A percentile compares a stretch with the other conserved stretches of the same genome.
Evolutionary conservation across 2,888 invertebrate species (phyloP).

Genomic region (Stenodera caucasica): DNA sequence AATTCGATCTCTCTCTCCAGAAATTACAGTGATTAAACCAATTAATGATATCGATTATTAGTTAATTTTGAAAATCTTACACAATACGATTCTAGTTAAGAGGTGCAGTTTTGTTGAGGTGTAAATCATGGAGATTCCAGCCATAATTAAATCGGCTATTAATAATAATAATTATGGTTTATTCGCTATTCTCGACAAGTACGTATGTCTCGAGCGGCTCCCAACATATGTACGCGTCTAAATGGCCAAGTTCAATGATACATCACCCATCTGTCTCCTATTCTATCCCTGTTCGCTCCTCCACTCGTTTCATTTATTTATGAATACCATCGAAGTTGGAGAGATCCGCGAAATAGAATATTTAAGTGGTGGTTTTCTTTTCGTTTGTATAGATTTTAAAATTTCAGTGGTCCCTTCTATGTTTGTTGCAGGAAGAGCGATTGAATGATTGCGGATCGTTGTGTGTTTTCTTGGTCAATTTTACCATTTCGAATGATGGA

Average conservation of each 20-base stretch:
- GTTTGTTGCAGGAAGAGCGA: too few relatives aligned
- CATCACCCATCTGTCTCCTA: constrained; percentile 27
- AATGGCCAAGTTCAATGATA: constrained; percentile 31
- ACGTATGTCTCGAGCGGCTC: constrained; percentile 24
- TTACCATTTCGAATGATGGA: too few relatives aligned
- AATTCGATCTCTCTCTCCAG: background rate
- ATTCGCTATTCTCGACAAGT: constrained; percentile 31
- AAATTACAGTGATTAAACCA: constrained; percentile 10
- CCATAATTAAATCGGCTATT: constrained; percentile 31
- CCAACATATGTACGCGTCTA: constrained; percentile 9
- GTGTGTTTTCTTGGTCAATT: too few relatives aligned
- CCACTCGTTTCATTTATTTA: constrained; percentile 40
- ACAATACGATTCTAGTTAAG: too few relatives aligned
- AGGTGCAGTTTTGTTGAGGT: too few relatives aligned
- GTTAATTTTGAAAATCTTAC: constrained; percentile 20
- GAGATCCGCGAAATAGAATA: constrained; percentile 44
- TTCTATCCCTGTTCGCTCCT: constrained; percentile 1
- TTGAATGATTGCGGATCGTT: too few relatives aligned
- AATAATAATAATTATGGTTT: background rate
- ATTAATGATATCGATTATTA: constrained; percentile 13
- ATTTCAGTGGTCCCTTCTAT: constrained; percentile 43
- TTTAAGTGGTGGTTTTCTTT: constrained; percentile 39
- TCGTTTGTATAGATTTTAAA: constrained; percentile 38
- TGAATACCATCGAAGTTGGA: constrained; percentile 36
- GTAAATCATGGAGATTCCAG: too few relatives aligned